A percentile compares a stretch with the other conserved stretches of the same genome.
Evolutionary conservation across 2,797 vertebrate genomes (phyloP).

Genomic region (Labroides dimidiatus): DNA sequence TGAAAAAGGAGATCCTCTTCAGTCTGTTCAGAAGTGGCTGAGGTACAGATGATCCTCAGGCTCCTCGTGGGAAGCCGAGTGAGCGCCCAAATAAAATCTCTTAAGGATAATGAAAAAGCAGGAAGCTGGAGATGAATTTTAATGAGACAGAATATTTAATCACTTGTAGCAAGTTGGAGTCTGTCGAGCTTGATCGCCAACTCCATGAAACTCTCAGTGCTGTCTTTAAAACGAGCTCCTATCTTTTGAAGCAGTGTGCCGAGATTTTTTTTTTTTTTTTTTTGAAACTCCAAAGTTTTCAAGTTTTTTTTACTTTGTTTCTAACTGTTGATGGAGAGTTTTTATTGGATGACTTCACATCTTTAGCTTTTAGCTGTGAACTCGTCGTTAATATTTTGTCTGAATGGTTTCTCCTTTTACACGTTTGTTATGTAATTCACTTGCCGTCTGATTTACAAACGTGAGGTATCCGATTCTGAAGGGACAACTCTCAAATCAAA

Average conservation of each 20-base stretch:
- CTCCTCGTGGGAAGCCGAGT: neutral
- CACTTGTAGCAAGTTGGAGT: neutral
- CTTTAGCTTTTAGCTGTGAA: neutral
- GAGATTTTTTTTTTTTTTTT: neutral
- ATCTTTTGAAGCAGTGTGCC: neutral
- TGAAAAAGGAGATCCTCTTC: neutral
- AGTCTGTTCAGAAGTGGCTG: neutral
- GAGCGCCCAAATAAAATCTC: neutral
- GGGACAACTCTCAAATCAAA: neutral
- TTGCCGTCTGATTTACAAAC: neutral
- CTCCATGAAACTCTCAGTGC: neutral
- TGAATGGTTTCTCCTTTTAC: no score
- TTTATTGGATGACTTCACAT: no score
- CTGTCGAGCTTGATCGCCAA: neutral
- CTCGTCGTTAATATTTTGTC: no score
- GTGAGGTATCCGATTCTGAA: slow-evolving; percentile 1
- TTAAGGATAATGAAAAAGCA: neutral
- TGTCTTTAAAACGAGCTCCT: neutral
- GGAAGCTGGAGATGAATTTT: neutral
- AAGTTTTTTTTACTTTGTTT: neutral
- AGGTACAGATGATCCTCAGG: neutral
- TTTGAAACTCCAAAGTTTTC: neutral
- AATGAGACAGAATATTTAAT: neutral
- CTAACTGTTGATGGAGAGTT: no score
- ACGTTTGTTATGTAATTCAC: neutral